Evolutionary conservation across 92 coral and sea anemone species (phyloP).

Genomic region (Zoanthus gigantus): DNA sequence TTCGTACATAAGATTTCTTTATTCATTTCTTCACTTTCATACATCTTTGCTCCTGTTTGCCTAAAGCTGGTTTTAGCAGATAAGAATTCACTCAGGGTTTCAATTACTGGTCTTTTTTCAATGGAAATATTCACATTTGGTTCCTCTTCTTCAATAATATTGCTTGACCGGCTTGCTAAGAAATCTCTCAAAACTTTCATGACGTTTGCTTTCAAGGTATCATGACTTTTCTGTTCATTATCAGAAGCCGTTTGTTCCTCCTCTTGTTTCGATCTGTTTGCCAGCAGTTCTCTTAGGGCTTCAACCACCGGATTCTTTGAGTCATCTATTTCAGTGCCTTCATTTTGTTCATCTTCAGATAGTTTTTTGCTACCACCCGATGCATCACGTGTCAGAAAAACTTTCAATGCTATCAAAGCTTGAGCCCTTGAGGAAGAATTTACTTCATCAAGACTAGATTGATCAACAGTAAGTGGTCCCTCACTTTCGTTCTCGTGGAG

Average conservation of each 20-base stretch:
- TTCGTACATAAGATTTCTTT: background rate
- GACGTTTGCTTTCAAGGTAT: slow-evolving; percentile 11
- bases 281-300: slow-evolving; percentile 17
- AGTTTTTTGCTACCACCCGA: background rate
- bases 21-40: background rate
- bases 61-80: background rate
- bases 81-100: slow-evolving; percentile 29
- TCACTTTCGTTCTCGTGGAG: slow-evolving; percentile 1
- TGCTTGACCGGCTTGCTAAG: slow-evolving; percentile 10
- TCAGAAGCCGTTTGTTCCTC: background rate
- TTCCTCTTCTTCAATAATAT: background rate
- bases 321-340: background rate
- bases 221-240: slow-evolving; percentile 7
- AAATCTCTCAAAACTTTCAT: slow-evolving; percentile 32
- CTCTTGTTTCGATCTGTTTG: slow-evolving; percentile 29
- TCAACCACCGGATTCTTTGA: slow-evolving; percentile 25
- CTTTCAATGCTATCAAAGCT: slow-evolving; percentile 23
- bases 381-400: background rate
- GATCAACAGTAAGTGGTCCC: background rate
- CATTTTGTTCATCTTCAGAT: background rate
- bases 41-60: background rate
- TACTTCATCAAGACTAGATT: background rate
- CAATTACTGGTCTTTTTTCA: slow-evolving; percentile 16
- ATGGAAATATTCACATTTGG: background rate
- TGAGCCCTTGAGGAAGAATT: background rate